Base-by-base conservation (phyloP, 2,113 vertebrate species). In the Zosterops pallidus region DNA sequence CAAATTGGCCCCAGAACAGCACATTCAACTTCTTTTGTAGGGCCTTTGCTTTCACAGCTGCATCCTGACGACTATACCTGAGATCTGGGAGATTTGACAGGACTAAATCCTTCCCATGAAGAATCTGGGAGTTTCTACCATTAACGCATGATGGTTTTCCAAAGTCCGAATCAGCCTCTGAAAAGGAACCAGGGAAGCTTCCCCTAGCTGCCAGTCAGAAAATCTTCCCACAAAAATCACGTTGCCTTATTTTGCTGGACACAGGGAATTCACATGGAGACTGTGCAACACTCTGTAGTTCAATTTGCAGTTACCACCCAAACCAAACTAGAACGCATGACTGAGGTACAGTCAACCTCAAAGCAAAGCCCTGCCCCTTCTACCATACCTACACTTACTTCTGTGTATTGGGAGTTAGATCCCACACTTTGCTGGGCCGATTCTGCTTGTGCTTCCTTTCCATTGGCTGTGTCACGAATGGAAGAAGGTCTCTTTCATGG, bases 401-500 rank as follows among this genome's bases (percentile, higher is more conserved):
- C 69, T 53, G 9, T 64, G 46, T 35, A 60, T 70, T 28, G 5
- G 35, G 47, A 96, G 52, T 81, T 75, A 64, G 39, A 89, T 57
- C 89, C 83, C 89, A 82, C 23, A 17, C 46, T 85, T 79, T 62
- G 52, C 33, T 7, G 2, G 29, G 26, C 71, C 88, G 59, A 92
- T 80, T 92, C 92, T 47, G 28, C 21, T 29, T 78, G 31, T 33
- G 41, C 49, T 76, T 62, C 44, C 46, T 85, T 89, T 76, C 81
- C 69, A 74, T 64, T 93, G 84, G 81, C 20, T 60, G 53, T 63
- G 41, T 56, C 53, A 49, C 20, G 25, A 56, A 84, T 20, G 16
- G 89, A 93, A 93, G 94, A 64, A 91, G 62, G 57, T 79, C 89
- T 62, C 69, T 89, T 87, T 92, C 65, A 69, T 3, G 5, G 69